Percentiles rank a stretch among this genome's conserved stretches.
These are phyloP conservation scores for Heliconius aoede DNA, from an alignment of 2,888 invertebrate species.

Conservation along the genomic window DNA sequence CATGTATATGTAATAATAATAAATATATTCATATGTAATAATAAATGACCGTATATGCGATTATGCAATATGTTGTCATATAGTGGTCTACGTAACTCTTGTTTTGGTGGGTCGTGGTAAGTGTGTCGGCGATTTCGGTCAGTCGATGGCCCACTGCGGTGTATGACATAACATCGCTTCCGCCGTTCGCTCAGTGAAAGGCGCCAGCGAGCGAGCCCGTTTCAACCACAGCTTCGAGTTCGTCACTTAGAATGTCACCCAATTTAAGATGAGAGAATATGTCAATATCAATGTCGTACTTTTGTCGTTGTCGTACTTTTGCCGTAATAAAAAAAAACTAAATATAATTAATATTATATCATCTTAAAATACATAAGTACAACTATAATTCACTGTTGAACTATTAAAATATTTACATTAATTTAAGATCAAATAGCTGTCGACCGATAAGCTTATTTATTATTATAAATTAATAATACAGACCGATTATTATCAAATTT, in stretches of 20 bases:
- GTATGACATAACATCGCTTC: constrained; percentile 78
- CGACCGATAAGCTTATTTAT: constrained; percentile 31
- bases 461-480: constrained; percentile 31
- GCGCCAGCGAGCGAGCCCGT: constrained; percentile 40
- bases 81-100: constrained; percentile 74
- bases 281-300: constrained; percentile 50
- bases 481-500: constrained; percentile 26
- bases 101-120: constrained; percentile 80
- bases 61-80: constrained; percentile 75
- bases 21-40: constrained; percentile 1
- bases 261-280: constrained; percentile 34
- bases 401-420: constrained; percentile 24
- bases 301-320: too few relatives aligned
- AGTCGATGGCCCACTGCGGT: constrained; percentile 75
- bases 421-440: constrained; percentile 18
- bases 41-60: constrained; percentile 59
- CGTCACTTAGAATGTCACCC: constrained; percentile 38
- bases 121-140: constrained; percentile 80
- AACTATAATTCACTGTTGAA: background rate
- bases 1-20: background rate
- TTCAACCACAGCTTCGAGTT: constrained; percentile 36
- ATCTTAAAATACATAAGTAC: background rate
- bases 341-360: background rate
- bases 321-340: constrained; percentile 19
- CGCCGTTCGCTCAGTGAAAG: constrained; percentile 68